Evolutionary conservation across 2,113 vertebrate genomes (phyloP).

Genomic region (Melanotaenia duboulayi): DNA sequence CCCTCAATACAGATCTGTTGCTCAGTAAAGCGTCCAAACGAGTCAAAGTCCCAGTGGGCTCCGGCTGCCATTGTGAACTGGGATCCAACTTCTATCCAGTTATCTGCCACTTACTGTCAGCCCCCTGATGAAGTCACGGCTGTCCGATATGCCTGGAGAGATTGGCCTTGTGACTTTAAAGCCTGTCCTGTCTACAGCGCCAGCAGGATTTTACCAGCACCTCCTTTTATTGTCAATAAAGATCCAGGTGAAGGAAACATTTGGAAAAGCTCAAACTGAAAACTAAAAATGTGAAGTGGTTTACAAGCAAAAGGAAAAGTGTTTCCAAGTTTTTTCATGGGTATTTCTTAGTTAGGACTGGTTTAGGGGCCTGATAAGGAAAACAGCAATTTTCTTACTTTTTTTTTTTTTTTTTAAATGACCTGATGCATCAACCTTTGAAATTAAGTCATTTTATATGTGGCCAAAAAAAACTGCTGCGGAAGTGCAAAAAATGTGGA

Average conservation of each 20-base stretch:
- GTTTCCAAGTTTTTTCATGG: not conserved
- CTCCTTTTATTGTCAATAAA: constrained; percentile 78
- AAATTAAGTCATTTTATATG: too few species aligned
- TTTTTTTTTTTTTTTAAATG: too few species aligned
- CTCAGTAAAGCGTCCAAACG: constrained; percentile 24
- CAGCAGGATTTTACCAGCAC: constrained; percentile 82
- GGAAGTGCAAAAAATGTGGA: too few species aligned
- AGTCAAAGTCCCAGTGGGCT: constrained; percentile 74
- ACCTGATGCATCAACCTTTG: too few species aligned
- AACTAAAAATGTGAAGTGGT: not conserved
- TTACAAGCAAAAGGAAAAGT: not conserved
- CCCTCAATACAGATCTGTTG: constrained; percentile 83
- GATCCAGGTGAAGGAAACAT: not conserved
- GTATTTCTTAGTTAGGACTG: too few species aligned
- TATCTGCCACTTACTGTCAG: constrained; percentile 70
- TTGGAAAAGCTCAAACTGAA: constrained; percentile 6
- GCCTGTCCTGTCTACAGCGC: constrained; percentile 87
- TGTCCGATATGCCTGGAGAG: constrained; percentile 89
- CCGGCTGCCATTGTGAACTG: constrained; percentile 59
- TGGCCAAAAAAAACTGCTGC: too few species aligned
- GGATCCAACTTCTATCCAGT: constrained; percentile 52
- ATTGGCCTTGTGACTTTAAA: constrained; percentile 91
- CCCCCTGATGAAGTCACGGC: constrained; percentile 35
- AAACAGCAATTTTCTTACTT: too few species aligned
- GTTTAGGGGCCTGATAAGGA: too few species aligned